A percentile compares a stretch with the other conserved stretches of the same genome.
phyloP scores from a whole-genome alignment of 2,113 vertebrate genomes.

The Cyprinodon tularosa region DNA sequence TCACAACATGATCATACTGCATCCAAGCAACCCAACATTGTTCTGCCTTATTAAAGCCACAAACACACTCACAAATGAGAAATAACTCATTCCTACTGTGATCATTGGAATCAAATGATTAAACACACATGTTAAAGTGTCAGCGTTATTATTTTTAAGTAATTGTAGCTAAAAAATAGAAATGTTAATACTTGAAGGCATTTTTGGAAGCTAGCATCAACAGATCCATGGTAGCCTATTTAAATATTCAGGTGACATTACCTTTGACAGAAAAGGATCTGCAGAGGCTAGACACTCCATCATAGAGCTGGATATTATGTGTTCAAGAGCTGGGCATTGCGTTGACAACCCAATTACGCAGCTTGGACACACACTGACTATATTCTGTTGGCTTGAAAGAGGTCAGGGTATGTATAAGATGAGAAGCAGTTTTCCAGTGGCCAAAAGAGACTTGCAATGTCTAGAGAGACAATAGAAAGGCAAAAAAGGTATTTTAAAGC shows the following conservation, averaged over 20 bases:
- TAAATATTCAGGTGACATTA: conserved; percentile 38
- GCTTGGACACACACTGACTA: conserved; percentile 56
- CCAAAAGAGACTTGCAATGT: conserved; percentile 1
- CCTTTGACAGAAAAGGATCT: conserved; percentile 34
- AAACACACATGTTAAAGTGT: conserved; percentile 43
- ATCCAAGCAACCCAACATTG: conserved; percentile 34
- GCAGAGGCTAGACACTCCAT: conserved; percentile 33
- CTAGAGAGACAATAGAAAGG: conserved; percentile 18
- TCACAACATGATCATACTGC: conserved; percentile 33
- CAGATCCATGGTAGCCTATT: conserved; percentile 27
- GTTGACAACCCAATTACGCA: conserved; percentile 68
- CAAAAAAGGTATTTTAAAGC: conserved; percentile 32
- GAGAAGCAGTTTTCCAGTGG: conserved; percentile 12
- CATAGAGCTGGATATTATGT: conserved; percentile 43
- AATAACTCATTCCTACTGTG: conserved; percentile 52
- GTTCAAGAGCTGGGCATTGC: conserved; percentile 48
- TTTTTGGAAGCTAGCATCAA: conserved; percentile 7
- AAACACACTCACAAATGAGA: conserved; percentile 9
- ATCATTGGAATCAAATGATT: conserved; percentile 64
- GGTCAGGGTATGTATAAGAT: conserved; percentile 60
- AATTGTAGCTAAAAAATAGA: conserved; percentile 50
- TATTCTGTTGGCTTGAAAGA: conserved; percentile 66
- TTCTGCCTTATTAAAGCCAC: conserved; percentile 56
- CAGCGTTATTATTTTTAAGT: conserved; percentile 44
- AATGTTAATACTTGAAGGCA: conserved; percentile 40